These are phyloP conservation scores for Eupithecia dodoneata DNA, from an alignment of 2,888 invertebrate genomes.

Conservation along the genomic window DNA sequence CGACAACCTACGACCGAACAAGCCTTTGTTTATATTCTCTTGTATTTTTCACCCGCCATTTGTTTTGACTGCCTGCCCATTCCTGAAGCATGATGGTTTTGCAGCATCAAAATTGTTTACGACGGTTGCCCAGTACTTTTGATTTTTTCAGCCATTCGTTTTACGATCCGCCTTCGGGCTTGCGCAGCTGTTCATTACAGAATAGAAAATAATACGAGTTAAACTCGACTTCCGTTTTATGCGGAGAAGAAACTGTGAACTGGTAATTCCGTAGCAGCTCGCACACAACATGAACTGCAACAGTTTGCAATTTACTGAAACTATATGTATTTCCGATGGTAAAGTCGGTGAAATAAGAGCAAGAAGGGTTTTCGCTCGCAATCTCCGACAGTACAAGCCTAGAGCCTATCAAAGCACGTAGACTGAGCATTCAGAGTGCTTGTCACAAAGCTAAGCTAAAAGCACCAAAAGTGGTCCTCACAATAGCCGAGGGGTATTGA, in stretches of 20 bases:
- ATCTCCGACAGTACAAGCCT: constrained; percentile 29
- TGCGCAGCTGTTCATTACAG: constrained; percentile 41
- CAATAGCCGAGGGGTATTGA: constrained; percentile 58
- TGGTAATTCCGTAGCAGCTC: constrained; percentile 40
- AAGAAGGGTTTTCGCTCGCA: constrained; percentile 35
- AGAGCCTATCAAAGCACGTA: constrained; percentile 49
- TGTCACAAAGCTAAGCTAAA: constrained; percentile 60
- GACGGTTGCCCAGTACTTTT: constrained; percentile 54
- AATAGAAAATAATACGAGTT: constrained; percentile 40
- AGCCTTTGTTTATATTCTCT: constrained; percentile 78
- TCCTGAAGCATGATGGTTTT: constrained; percentile 68
- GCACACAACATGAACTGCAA: constrained; percentile 43
- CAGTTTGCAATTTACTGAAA: constrained; percentile 42
- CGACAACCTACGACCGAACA: constrained; percentile 71
- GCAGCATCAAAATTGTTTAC: constrained; percentile 64
- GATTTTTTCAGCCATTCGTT: constrained; percentile 63
- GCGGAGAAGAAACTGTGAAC: constrained; percentile 38
- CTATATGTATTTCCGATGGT: constrained; percentile 44
- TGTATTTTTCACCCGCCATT: constrained; percentile 79
- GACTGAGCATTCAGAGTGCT: constrained; percentile 54
- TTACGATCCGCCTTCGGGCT: constrained; percentile 41
- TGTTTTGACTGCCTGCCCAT: constrained; percentile 75
- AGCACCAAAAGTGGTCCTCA: constrained; percentile 57
- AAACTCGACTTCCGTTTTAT: constrained; percentile 36
- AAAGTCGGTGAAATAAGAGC: constrained; percentile 40